Conservation (phyloP, 2,888 invertebrate species). For the Mesochorus sp. region DNA sequence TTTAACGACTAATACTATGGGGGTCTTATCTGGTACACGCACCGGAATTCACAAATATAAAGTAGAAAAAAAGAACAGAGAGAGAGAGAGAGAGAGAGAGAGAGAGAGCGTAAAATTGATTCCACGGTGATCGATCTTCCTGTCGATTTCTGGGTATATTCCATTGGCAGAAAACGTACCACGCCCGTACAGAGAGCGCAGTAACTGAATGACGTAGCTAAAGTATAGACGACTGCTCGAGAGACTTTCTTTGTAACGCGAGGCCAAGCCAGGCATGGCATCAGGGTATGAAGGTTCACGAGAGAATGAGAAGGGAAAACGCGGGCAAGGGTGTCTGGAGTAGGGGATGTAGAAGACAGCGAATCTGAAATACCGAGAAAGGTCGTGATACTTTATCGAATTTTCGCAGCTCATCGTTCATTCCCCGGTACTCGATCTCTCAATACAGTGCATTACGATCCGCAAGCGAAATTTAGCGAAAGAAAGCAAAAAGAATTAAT, state of each 20-base stretch:
- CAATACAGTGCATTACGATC: slow-evolving; percentile 17
- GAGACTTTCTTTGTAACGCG: slow-evolving; percentile 56
- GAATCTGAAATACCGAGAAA: slow-evolving; percentile 43
- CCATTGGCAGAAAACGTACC: slow-evolving; percentile 20
- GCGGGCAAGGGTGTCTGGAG: slow-evolving; percentile 1
- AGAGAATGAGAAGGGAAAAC: slow-evolving; percentile 12
- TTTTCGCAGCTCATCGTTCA: slow-evolving; percentile 54
- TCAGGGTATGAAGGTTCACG: slow-evolving; percentile 42
- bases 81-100: not conserved
- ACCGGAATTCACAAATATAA: slow-evolving; percentile 37
- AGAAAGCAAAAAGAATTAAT: not conserved
- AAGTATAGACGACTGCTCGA: slow-evolving; percentile 40
- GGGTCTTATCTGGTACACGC: not conserved
- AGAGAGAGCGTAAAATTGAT: slow-evolving; percentile 53
- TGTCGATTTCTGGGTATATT: slow-evolving; percentile 54
- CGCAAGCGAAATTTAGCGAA: not conserved
- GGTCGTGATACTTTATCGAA: slow-evolving; percentile 58
- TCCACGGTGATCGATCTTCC: slow-evolving; percentile 58
- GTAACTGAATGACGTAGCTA: slow-evolving; percentile 24
- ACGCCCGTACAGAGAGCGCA: slow-evolving; percentile 15
- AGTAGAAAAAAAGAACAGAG: slow-evolving; percentile 1
- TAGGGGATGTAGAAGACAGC: slow-evolving; percentile 32
- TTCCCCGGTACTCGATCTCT: slow-evolving; percentile 43
- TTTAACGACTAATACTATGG: not conserved
- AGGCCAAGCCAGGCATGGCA: slow-evolving; percentile 2